Base-by-base conservation (phyloP, 1,140 invertebrate species). In the Drosophila repleta region DNA sequence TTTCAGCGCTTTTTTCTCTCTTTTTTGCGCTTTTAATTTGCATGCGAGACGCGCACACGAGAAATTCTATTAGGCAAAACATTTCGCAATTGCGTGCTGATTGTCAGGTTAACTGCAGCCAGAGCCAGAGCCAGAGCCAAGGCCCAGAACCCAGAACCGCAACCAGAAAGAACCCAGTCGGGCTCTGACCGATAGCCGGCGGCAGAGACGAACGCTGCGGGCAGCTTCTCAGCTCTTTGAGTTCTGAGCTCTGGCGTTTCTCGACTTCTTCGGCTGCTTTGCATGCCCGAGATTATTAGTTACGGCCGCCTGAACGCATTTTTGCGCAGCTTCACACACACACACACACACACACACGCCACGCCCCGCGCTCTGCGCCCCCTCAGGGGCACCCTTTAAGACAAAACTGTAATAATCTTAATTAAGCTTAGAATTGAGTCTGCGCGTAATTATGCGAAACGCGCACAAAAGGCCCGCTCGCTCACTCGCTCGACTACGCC, bases 381-480 rank as follows among this genome's bases (percentile, higher is more conserved):
- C 29, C 29, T 5, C 24, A 8, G 7, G 7, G 6, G 6, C 29
- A 29, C 29, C 29, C 29, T 29, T 29, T 29, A 29, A 29, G 29
- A 29, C 29, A 7, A 29, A 29, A 63, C 61, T 72, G 81, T 85
- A 87, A 85, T 85, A 85, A 73, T 85, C 74, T 85, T 85, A 85
- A 85, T 85, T 85, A 87, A 75, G 82, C 67, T 74, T 76, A 72
- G 77, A 87, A 85, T 76, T 78, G 71, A 78, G 82, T 88, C 76
- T 73, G 82, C 82, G 84, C 82, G 83, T 87, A 87, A 87, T 87
- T 87, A 87, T 87, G 82, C 82, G 82, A 87, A 87, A 79, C 82
- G 82, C 29, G 29, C 29, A 29, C 29, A 29, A 29, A 29, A 29
- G 29, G 29, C 29, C 29, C 83, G 82, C 65, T 43, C 60, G 45